Evolutionary conservation across 2,888 invertebrate genomes (phyloP).

Genomic region (Thelaira solivaga): DNA sequence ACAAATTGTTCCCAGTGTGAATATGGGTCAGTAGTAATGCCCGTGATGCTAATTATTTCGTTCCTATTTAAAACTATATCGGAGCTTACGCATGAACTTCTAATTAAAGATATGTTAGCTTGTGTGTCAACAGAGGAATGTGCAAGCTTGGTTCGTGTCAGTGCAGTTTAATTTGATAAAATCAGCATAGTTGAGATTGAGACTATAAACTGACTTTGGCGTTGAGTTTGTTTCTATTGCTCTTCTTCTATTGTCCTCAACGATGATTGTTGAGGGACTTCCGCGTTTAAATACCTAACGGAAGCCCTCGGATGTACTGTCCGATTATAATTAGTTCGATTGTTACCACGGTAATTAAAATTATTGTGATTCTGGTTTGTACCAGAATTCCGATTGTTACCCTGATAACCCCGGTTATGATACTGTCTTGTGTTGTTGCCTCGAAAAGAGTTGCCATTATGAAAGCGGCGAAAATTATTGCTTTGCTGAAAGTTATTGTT

Average conservation of each 20-base stretch:
- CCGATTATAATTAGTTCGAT: neutral
- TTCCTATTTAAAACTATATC: too few species aligned
- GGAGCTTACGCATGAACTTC: too few species aligned
- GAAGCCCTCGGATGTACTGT: neutral
- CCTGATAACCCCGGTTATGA: neutral
- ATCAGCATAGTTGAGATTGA: constrained; percentile 5
- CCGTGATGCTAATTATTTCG: too few species aligned
- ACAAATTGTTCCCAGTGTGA: too few species aligned
- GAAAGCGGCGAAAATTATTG: too few species aligned
- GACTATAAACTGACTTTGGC: neutral
- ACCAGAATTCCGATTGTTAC: neutral
- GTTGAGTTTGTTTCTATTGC: neutral
- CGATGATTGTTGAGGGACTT: constrained; percentile 12
- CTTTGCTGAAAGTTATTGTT: too few species aligned
- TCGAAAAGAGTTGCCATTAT: too few species aligned
- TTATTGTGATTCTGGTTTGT: too few species aligned
- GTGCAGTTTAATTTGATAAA: constrained; percentile 1
- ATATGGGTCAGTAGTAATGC: too few species aligned
- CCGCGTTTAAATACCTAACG: neutral
- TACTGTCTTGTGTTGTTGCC: neutral
- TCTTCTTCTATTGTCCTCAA: neutral
- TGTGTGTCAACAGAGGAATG: constrained; percentile 28
- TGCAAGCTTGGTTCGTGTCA: neutral
- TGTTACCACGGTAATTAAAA: neutral
- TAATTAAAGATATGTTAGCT: too few species aligned